Evolutionary conservation across 2,797 vertebrate genomes (phyloP).

Genomic region (Callimico goeldii): DNA sequence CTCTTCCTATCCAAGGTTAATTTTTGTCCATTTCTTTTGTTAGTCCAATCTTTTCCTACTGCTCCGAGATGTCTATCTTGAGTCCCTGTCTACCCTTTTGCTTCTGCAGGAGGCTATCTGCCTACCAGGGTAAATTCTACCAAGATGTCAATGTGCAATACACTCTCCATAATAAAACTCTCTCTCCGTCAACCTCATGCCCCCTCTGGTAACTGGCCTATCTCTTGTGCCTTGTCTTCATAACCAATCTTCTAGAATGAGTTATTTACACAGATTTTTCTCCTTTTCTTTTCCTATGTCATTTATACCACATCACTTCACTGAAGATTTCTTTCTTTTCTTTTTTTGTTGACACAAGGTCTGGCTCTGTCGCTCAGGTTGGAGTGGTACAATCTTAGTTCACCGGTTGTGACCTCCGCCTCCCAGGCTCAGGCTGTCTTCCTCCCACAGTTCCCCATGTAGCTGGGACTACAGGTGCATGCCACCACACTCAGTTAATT

Average conservation of each 20-base stretch:
- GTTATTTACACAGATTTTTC: not conserved
- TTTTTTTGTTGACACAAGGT: not conserved
- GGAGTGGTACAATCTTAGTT: not conserved
- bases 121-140: not conserved
- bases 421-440: not conserved
- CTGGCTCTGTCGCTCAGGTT: not conserved
- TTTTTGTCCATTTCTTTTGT: not conserved
- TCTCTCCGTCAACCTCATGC: not conserved
- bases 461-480: not conserved
- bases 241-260: not conserved
- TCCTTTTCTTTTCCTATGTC: not conserved
- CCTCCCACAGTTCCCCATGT: not conserved
- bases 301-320: not conserved
- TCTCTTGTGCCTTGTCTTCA: not conserved
- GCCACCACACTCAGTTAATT: not conserved
- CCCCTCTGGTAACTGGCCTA: not conserved
- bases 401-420: fast-evolving
- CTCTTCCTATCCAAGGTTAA: not conserved
- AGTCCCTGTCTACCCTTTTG: not conserved
- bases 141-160: not conserved
- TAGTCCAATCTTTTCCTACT: not conserved
- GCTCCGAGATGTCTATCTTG: not conserved
- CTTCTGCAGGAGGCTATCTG: not conserved
- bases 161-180: not conserved
- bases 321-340: not conserved